Evolutionary conservation across 2,797 vertebrate genomes (phyloP).

Genomic region (Gorsachius magnificus): DNA sequence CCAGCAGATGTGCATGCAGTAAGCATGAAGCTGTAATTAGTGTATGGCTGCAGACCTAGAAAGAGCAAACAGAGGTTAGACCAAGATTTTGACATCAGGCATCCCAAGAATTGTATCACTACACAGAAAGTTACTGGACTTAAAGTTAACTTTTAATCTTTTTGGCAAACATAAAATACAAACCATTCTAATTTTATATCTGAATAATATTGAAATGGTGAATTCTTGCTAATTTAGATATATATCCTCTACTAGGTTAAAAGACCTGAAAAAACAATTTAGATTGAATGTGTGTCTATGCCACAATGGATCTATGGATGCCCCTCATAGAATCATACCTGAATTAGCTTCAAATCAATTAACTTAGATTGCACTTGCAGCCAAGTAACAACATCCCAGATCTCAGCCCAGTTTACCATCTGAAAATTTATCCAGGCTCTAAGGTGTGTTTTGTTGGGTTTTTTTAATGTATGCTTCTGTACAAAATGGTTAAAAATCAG

Average conservation of each 20-base stretch:
- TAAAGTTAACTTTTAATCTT: not conserved
- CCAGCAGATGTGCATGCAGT: slow-evolving; percentile 86
- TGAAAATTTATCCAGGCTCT: not conserved
- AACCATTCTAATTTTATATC: not conserved
- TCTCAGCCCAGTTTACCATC: not conserved
- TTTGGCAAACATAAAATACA: not conserved
- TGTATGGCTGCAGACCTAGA: slow-evolving; percentile 86
- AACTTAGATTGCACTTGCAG: not conserved
- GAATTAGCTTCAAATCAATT: not conserved
- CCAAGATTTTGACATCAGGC: slow-evolving; percentile 1
- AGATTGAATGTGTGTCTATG: not conserved
- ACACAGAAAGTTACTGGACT: not conserved
- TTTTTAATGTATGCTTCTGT: not conserved
- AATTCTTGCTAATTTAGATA: not conserved
- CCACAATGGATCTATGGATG: not conserved
- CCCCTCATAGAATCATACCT: not conserved
- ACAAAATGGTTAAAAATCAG: not conserved
- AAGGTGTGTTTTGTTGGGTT: not conserved
- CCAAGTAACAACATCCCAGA: not conserved
- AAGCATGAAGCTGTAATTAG: slow-evolving; percentile 86
- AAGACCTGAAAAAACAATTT: not conserved
- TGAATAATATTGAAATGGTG: not conserved
- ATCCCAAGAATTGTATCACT: not conserved
- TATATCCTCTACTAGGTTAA: not conserved
- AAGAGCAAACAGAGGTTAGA: slow-evolving; percentile 40